These are phyloP conservation scores for Drosophila formosana DNA, from an alignment of 2,888 invertebrate species.

Conservation along the genomic window DNA sequence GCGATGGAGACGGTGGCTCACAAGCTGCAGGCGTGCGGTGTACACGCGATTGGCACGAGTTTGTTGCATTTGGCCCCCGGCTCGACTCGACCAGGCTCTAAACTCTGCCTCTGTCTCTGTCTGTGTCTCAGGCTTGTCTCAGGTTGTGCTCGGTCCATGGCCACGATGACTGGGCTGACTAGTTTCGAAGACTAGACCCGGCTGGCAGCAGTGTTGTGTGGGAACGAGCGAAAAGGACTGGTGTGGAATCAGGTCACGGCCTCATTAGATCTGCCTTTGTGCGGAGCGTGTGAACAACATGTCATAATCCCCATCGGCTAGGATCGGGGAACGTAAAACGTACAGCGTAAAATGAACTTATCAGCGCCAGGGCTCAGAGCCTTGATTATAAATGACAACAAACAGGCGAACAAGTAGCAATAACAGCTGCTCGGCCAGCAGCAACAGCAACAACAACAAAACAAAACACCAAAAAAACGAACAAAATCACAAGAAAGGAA, in stretches of 20 bases:
- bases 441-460: slow-evolving; percentile 34
- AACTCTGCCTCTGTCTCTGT: slow-evolving; percentile 10
- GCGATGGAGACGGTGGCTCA: slow-evolving; percentile 60
- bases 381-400: slow-evolving; percentile 79
- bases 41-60: slow-evolving; percentile 85
- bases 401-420: slow-evolving; percentile 72
- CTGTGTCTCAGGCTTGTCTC: no score
- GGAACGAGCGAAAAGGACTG: slow-evolving; percentile 61
- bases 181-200: slow-evolving; percentile 56
- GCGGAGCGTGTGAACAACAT: slow-evolving; percentile 73
- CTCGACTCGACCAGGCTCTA: slow-evolving; percentile 33
- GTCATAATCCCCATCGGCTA: slow-evolving; percentile 69
- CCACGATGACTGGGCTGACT: slow-evolving; percentile 55
- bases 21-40: slow-evolving; percentile 81
- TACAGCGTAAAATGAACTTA: slow-evolving; percentile 67
- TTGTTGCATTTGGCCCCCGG: slow-evolving; percentile 61
- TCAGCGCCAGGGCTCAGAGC: slow-evolving; percentile 69
- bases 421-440: slow-evolving; percentile 65
- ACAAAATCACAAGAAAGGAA: slow-evolving; percentile 63
- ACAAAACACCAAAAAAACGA: slow-evolving; percentile 52
- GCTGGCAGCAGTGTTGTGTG: slow-evolving; percentile 45
- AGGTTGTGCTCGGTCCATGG: slow-evolving; percentile 1
- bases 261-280: slow-evolving; percentile 71
- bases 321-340: slow-evolving; percentile 26
- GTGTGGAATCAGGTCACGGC: slow-evolving; percentile 71